These are phyloP conservation scores for Drosophila rufa DNA, from an alignment of 1,140 invertebrate species.

Conservation along the genomic window DNA sequence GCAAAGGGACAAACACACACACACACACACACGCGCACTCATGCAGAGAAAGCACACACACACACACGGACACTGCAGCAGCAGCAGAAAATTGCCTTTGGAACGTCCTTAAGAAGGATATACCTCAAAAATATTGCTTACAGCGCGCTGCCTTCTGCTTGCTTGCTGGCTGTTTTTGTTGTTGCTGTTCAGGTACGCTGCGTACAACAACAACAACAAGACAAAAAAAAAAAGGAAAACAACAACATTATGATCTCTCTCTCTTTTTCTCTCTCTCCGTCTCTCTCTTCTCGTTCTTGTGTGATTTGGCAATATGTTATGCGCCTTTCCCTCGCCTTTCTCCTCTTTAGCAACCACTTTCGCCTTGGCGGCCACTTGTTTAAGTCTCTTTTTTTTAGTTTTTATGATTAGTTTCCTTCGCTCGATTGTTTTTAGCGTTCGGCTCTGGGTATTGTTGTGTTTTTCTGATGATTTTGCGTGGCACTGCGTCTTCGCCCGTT, in stretches of 20 bases:
- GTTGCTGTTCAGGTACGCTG: slow-evolving; percentile 41
- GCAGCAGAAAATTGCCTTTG: slow-evolving; percentile 77
- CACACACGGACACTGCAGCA: slow-evolving; percentile 34
- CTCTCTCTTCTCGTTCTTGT: neutral
- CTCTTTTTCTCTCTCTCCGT: too few relatives aligned
- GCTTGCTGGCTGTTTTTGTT: slow-evolving; percentile 13
- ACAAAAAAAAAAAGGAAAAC: slow-evolving; percentile 2
- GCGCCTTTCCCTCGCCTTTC: slow-evolving; percentile 9
- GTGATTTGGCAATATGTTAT: slow-evolving; percentile 63
- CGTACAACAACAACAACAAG: slow-evolving; percentile 2
- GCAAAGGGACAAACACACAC: slow-evolving; percentile 21
- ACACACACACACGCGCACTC: slow-evolving; percentile 6
- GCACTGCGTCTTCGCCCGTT: neutral
- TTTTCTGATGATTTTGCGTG: slow-evolving; percentile 3
- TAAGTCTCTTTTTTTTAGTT: slow-evolving; percentile 17
- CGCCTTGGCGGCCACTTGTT: slow-evolving; percentile 47
- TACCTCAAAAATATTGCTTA: slow-evolving; percentile 78
- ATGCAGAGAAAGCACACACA: slow-evolving; percentile 28
- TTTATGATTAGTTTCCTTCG: neutral
- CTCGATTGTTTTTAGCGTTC: neutral
- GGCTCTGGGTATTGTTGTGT: neutral
- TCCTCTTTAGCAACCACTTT: slow-evolving; percentile 15
- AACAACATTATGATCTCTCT: slow-evolving; percentile 21
- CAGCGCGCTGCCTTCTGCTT: slow-evolving; percentile 31
- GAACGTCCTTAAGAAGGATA: slow-evolving; percentile 85